Evolutionary conservation across 2,888 invertebrate genomes (phyloP), one percentile per base, ranked within the genome.

Genomic region (Biston stratarius): DNA sequence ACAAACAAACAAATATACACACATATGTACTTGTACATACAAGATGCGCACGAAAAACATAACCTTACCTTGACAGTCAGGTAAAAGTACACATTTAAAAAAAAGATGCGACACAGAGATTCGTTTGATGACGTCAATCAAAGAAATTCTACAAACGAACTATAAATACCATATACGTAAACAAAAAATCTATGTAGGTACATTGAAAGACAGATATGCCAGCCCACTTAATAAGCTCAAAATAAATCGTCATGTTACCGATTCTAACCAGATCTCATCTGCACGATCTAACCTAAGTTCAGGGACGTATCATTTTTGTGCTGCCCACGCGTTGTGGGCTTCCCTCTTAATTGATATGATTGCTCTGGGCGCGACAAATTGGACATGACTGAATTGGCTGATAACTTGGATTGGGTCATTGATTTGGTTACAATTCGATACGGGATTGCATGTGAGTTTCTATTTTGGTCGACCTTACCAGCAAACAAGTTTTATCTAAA

Each of bases 251-350:
- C 64, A 65, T 61, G 56, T 48, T 69, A 70, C 75, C 68, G 61
- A 71, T 71, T 60, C 61, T 45, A 51, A 66, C 75, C 67, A 65
- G 71, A 64, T 73, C 67, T 52, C 57, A 73, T 69, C 61, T 60
- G 69, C 65, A 66, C 67, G 64, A 65, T 67, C 57, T 38, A 56
- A 62, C 40, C 45, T 53, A 49, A 64, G 71, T 72, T 70, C 74
- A 74, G 45, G 71, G 74, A 49, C 67, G 57, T 61, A 59, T 64
- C 57, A 67, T 63, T 70, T 63, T 64, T 58, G 66, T 53, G 61
- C 51, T 36, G 57, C 55, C 62, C 68, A 66, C 70, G 52, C 56
- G 49, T 55, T 64, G 52, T 34, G 47, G 45, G 58, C 57, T 62
- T 59, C 67, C 57, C 38, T 63, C 62, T 38, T 64, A 61, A 67